Evolutionary conservation across 2,113 vertebrate genomes (phyloP), one percentile per base, ranked within the genome.

Genomic region (Sakesphorus luctuosus): DNA sequence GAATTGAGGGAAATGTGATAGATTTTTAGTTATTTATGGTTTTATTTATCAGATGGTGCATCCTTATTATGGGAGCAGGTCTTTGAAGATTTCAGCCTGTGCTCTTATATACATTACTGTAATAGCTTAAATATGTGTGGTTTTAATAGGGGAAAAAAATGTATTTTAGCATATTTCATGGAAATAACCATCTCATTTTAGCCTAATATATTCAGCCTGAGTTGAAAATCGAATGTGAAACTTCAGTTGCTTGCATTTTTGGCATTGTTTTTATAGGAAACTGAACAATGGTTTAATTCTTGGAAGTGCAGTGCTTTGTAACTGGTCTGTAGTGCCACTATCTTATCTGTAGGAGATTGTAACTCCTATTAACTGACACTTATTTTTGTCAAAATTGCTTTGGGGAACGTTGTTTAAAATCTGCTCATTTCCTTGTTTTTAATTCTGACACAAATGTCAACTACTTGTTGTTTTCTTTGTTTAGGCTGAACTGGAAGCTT

Each of bases 401-500:
- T n/a, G 5, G 16, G 19, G 44, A 63, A 50, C n/a, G 16, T 50
- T 86, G 18, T 43, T 91, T 83, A 20, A 91, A 85, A 74, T 46
- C 11, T 44, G 28, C 21, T 26, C 4, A 3, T 66, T 84, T 89
- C 26, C 5, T 71, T 66, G 20, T 20, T 84, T 87, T 90, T 66
- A 49, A 76, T 86, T 83, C 55, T 77, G 40, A 73, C 20, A 19
- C 20, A 50, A 66, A 56, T 18, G 47, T 69, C 43, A 78, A 9
- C 71, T 84, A 2, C 67, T 56, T 68, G 18, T 96, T 19, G 53
- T 94, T 97, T 94, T 87, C 61, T 93, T 81, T 50, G 43, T 96
- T 69, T 95, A 99, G 99, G 99, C 99, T 94, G 99, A 99, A 98
- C 97, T 99, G 92, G 99, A 99, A 94, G 99, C 99, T 65, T 99